phyloP scores from a whole-genome alignment of 2,113 vertebrate genomes.

The Saguinus imperator region DNA sequence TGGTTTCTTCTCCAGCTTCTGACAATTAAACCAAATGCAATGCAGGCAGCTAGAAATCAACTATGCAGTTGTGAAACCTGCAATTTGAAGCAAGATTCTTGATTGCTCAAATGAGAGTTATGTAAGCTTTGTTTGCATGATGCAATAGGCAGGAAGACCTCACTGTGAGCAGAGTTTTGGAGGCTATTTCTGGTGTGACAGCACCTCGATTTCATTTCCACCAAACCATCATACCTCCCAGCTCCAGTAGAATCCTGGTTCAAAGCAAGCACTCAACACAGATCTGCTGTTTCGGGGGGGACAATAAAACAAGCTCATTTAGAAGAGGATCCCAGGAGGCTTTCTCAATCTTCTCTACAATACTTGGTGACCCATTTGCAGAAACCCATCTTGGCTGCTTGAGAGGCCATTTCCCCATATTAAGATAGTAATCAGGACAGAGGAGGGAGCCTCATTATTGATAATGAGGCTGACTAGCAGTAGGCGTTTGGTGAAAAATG shows the following conservation, averaged over 20 bases:
- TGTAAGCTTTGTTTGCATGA: conserved; percentile 27
- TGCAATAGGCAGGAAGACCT: conserved; percentile 59
- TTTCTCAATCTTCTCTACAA: background rate
- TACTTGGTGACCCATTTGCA: background rate
- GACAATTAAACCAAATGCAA: conserved; percentile 56
- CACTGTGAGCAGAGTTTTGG: background rate
- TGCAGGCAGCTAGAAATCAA: conserved; percentile 45
- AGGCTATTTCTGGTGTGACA: conserved; percentile 1
- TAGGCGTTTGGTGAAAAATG: conserved; percentile 39
- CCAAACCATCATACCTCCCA: background rate
- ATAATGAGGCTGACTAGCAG: conserved; percentile 8
- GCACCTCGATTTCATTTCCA: background rate
- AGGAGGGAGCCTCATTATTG: background rate
- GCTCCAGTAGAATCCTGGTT: background rate
- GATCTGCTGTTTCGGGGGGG: background rate
- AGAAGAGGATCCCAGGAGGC: background rate
- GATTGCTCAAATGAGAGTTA: conserved; percentile 73
- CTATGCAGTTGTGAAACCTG: conserved; percentile 64
- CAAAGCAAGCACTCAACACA: background rate
- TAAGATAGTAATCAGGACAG: conserved; percentile 16
- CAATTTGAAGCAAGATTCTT: conserved; percentile 66
- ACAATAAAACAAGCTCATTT: background rate
- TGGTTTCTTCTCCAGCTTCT: conserved; percentile 68
- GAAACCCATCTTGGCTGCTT: background rate
- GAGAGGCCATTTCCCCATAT: conserved; percentile 29